Evolutionary conservation across 2,888 invertebrate species (phyloP).

Genomic region (Cecidostiba fungosa): DNA sequence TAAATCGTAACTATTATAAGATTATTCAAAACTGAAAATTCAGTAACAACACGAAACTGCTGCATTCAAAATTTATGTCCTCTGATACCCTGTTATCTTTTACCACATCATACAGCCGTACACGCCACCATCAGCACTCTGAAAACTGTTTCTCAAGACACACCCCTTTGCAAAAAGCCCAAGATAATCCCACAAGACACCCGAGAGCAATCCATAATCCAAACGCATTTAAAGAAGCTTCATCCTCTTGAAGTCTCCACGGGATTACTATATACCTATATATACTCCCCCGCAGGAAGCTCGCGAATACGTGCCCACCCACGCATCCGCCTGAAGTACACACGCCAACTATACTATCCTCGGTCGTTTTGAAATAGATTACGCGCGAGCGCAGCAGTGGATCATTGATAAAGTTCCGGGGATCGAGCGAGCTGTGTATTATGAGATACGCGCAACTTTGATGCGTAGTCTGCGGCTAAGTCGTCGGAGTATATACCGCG

Average conservation of each 20-base stretch:
- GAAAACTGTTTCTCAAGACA: too few relatives aligned
- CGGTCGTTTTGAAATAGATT: constrained; percentile 42
- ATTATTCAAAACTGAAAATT: too few relatives aligned
- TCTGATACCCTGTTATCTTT: too few relatives aligned
- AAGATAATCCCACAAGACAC: neutral
- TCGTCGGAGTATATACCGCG: neutral
- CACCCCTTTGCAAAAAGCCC: neutral
- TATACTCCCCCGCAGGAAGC: neutral
- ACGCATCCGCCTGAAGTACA: neutral
- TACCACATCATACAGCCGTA: too few relatives aligned
- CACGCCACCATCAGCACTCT: too few relatives aligned
- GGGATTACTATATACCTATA: neutral
- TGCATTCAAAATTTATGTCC: too few relatives aligned
- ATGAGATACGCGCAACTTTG: constrained; percentile 35
- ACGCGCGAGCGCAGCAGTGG: constrained; percentile 15
- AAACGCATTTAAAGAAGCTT: neutral
- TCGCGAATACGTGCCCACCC: neutral
- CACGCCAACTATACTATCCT: neutral
- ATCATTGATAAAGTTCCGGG: constrained; percentile 49
- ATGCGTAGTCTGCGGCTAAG: constrained; percentile 18
- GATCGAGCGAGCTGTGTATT: constrained; percentile 16
- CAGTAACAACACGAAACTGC: too few relatives aligned
- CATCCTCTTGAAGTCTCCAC: neutral
- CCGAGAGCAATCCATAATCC: neutral
- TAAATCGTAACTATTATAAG: too few relatives aligned